Evolutionary conservation across 2,113 vertebrate species (phyloP).

Genomic region (Furnarius figulus): DNA sequence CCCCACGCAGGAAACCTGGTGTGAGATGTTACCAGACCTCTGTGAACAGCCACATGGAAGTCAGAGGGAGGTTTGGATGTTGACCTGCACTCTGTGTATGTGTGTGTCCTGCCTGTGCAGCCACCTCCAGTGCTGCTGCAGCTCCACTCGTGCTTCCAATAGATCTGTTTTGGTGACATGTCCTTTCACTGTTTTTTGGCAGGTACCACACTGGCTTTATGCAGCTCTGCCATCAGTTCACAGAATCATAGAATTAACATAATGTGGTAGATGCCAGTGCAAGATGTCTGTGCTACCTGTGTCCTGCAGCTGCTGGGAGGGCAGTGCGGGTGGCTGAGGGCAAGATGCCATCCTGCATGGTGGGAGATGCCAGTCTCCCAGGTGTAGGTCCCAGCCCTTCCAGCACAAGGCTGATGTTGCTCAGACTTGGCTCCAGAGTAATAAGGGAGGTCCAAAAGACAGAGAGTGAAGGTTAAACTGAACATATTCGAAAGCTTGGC

Average conservation of each 20-base stretch:
- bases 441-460: background rate
- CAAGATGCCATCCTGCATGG: fast-evolving
- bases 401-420: background rate
- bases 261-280: background rate
- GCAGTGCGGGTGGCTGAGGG: fast-evolving
- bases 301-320: background rate
- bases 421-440: background rate
- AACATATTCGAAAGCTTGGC: fast-evolving
- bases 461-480: background rate
- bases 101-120: background rate
- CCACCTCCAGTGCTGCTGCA: background rate
- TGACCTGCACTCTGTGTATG: background rate
- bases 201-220: too few relatives aligned
- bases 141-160: background rate
- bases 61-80: background rate
- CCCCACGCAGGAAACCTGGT: background rate
- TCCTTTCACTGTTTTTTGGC: background rate
- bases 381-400: background rate
- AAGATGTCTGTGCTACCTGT: background rate
- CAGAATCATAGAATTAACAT: background rate
- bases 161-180: background rate
- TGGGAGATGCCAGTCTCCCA: background rate
- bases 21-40: background rate
- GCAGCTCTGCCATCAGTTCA: background rate
- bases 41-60: background rate